Percentiles rank a stretch among this genome's conserved stretches.
These are phyloP conservation scores for Anser brachyrhynchus DNA, from an alignment of 2,113 vertebrate genomes.

Conservation along the genomic window DNA sequence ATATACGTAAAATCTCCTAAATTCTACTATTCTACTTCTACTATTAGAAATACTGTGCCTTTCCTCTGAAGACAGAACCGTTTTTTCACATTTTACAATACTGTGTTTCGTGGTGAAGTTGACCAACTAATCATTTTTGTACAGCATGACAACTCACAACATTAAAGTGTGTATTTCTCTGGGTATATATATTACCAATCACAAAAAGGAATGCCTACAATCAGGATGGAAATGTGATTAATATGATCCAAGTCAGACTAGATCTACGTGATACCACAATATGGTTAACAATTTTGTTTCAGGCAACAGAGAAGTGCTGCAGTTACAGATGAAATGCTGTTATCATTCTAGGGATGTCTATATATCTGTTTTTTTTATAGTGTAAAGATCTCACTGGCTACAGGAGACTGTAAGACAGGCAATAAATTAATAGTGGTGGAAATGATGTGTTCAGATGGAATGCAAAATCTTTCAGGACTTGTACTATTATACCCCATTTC, in stretches of 20 bases:
- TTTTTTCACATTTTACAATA: not conserved
- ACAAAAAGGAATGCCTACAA: not conserved
- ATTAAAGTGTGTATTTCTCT: not conserved
- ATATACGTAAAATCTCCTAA: not conserved
- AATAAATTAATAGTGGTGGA: not conserved
- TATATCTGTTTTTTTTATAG: rapidly evolving
- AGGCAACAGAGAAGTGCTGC: not conserved
- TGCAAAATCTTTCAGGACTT: not conserved
- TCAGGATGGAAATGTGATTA: not conserved
- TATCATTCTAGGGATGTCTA: not conserved
- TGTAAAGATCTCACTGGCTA: not conserved
- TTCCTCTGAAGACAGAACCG: not conserved
- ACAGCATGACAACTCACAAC: not conserved
- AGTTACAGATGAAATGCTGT: not conserved
- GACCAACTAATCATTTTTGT: not conserved
- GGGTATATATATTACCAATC: not conserved
- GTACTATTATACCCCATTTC: not conserved
- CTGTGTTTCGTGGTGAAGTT: not conserved
- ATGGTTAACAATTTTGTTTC: not conserved
- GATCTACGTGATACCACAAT: not conserved
- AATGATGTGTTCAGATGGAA: not conserved
- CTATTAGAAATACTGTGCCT: not conserved
- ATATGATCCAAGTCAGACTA: not conserved
- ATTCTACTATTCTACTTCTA: not conserved
- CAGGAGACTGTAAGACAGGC: not conserved